Evolutionary conservation across 2,888 invertebrate species (phyloP), one percentile per base, ranked within the genome.

Genomic region (Lathronympha strigana): DNA sequence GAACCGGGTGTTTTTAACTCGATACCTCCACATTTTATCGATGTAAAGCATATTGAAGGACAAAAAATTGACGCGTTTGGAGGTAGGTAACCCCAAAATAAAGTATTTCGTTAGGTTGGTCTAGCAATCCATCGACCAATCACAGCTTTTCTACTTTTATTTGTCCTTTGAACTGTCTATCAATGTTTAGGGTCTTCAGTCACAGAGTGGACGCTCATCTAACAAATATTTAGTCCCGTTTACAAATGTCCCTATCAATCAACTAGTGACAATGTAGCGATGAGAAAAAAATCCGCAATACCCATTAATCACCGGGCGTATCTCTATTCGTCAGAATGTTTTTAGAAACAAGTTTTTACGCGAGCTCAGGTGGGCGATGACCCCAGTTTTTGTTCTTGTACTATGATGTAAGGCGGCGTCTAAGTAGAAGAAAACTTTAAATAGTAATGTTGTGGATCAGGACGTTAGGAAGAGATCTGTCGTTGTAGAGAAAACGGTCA

Each of bases 291-390:
- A 38, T 28, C 5, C 17, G 51, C 63, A 45, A 45, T 51, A 13
- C 0, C 43, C 51, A 64, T 64, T 57, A 53, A 64, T 60, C 64
- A 58, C 45, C 23, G 25, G 25, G 11, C 19, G 33, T 33, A 23
- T 25, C 33, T 49, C 25, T 54, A 53, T 61, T 61, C 66, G 60
- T 38, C 57, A 13, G 63, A 21, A 43, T 57, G 51, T 45, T 60
- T 47, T 55, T 28, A 38, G 61, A 53, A 61, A 66, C 66, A 38
- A 61, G 66, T 61, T 66, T 53, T 53, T 38, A 51, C 58, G 58
- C 19, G 21, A 4, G 66, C 19, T 45, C 60, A n/a, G 23, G 21
- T 64, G 63, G 64, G 45, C 66, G 28, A 49, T 66, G 66, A 60
- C 61, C 66, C 47, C 51, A 13, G 15, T 36, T 57, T 63, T 64